Percentiles rank a stretch among this genome's conserved stretches.
phyloP scores from a whole-genome alignment of 2,888 invertebrate genomes.

The Dryobotodes eremita region DNA sequence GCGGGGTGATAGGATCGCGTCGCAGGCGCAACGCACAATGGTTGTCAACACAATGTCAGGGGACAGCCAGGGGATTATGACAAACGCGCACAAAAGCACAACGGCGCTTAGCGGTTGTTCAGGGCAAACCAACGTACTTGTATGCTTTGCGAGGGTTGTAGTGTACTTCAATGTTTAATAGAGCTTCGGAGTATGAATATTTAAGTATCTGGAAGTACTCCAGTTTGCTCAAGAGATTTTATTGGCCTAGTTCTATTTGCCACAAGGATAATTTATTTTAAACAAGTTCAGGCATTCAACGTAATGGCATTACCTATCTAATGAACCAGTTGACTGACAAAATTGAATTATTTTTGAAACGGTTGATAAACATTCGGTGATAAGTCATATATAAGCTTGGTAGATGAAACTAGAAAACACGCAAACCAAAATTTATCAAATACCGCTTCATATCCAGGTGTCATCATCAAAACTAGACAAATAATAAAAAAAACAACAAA shows the following conservation, averaged over 20 bases:
- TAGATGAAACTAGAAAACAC: background rate
- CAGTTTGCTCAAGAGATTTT: background rate
- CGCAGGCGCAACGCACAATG: conserved; percentile 77
- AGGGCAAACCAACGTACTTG: conserved; percentile 44
- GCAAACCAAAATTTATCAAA: background rate
- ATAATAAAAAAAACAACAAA: conserved; percentile 63
- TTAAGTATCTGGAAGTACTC: background rate
- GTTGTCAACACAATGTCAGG: conserved; percentile 83
- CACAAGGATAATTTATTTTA: background rate
- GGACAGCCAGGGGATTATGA: conserved; percentile 70
- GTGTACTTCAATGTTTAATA: conserved; percentile 33
- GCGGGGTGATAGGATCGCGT: conserved; percentile 70
- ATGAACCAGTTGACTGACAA: background rate
- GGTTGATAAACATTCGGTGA: background rate
- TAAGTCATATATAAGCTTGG: background rate
- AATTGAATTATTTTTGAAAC: too few relatives aligned
- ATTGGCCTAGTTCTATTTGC: background rate
- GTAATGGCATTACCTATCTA: background rate
- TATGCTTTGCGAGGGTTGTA: conserved; percentile 49
- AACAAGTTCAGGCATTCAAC: background rate
- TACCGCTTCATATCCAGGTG: conserved; percentile 48
- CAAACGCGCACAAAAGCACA: conserved; percentile 80
- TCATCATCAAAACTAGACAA: conserved; percentile 55
- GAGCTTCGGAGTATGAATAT: conserved; percentile 27
- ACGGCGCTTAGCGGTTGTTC: conserved; percentile 75